Evolutionary conservation across 2,797 vertebrate species (phyloP).

Genomic region (Moxostoma hubbsi): DNA sequence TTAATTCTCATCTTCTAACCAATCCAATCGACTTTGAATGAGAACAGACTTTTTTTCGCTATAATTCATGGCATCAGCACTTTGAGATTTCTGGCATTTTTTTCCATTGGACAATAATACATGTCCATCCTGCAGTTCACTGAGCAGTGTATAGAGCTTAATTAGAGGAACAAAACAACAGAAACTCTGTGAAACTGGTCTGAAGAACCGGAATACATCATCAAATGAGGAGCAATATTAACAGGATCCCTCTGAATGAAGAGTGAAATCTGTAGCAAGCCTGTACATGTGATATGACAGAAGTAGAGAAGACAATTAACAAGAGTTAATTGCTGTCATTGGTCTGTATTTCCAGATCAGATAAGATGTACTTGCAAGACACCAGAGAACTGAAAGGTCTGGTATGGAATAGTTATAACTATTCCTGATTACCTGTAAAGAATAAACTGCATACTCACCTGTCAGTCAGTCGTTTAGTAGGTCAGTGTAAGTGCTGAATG

Average conservation of each 20-base stretch:
- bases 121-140: neutral
- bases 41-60: no score
- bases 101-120: neutral
- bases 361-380: constrained; percentile 68
- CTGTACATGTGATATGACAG: no score
- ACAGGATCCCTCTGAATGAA: no score
- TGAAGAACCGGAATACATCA: neutral
- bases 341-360: constrained; percentile 51
- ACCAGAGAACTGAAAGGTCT: no score
- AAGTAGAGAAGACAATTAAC: neutral
- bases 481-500: constrained; percentile 83
- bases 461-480: constrained; percentile 85
- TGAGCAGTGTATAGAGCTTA: neutral
- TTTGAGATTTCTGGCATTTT: neutral
- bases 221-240: no score
- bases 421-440: no score
- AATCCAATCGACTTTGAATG: no score
- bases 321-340: constrained; percentile 13
- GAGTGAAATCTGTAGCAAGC: no score
- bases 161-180: neutral
- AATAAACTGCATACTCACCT: constrained; percentile 74
- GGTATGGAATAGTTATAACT: no score
- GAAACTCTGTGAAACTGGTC: neutral
- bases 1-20: no score
- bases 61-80: no score